Conservation (phyloP, 2,113 vertebrate species). For the Ceyx cyanopectus region DNA sequence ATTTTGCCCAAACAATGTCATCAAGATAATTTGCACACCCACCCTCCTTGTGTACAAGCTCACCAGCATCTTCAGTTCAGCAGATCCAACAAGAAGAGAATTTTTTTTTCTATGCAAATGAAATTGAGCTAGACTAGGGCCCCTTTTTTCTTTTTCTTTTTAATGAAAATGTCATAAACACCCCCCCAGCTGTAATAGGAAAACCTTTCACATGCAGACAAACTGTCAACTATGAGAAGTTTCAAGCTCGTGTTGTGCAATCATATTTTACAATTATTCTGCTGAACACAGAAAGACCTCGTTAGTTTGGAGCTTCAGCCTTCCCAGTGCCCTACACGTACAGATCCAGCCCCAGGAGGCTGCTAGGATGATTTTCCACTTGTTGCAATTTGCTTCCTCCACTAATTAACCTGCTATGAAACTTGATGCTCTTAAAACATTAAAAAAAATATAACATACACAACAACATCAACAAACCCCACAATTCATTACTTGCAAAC, state of each 20-base stretch:
- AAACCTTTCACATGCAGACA: not conserved
- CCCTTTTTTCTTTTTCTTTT: not conserved
- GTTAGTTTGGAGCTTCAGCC: not conserved
- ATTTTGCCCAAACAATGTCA: not conserved
- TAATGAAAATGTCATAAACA: not conserved
- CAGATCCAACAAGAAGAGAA: not conserved
- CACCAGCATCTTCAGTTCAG: not conserved
- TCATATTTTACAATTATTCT: not conserved
- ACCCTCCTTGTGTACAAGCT: not conserved
- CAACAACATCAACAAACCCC: not conserved
- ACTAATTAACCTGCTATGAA: not conserved
- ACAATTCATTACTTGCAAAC: conserved; percentile 15
- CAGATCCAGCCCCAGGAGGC: not conserved
- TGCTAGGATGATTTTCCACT: not conserved
- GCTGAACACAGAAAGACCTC: not conserved
- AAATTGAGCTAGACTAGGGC: not conserved
- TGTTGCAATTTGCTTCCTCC: not conserved
- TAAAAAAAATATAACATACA: not conserved
- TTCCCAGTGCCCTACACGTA: not conserved
- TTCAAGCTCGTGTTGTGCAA: not conserved
- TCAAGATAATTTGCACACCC: not conserved
- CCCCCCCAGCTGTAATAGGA: not conserved
- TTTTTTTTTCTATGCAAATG: not conserved
- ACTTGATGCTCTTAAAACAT: not conserved
- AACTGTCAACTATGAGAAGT: not conserved